Base-by-base conservation (phyloP, 2,113 vertebrate species). In the Trematomus loennbergii region DNA sequence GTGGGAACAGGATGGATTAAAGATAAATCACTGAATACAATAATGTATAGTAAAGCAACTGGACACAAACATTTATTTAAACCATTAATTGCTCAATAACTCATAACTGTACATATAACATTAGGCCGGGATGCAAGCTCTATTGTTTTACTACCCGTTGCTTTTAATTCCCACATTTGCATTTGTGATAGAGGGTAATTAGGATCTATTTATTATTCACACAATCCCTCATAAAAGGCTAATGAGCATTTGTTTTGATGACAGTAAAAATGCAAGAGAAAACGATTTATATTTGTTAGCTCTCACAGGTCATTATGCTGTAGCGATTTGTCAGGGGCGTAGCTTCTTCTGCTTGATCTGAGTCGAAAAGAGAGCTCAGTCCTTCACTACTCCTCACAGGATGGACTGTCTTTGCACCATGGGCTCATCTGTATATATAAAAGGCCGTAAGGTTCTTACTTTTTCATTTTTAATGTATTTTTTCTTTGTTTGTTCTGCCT, bases 181-280 rank as follows among this genome's bases (percentile, higher is more conserved):
- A 89, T 91, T 89, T 88, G 81, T 91, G 92, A 90, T 87, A 52
- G 84, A 53, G 83, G 83, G 89, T 93, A 95, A 95, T 95, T 92
- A 94, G 89, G 82, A 92, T 82, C 64, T 92, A 93, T 95, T 93
- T 90, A 94, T 94, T 92, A 93, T 94, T 93, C 90, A 88, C 86
- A 92, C 85, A 82, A 89, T 93, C 88, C 82, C 89, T 93, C 93
- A 94, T 93, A 91, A 94, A 94, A 86, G 73, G 82, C 89, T 93
- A 95, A 94, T 92, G 90, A 93, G 90, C 89, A 90, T 95, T 95
- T 94, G 92, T 95, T 95, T 94, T 91, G 90, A 92, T 80, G 94
- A 92, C 92, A 89, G 92, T 94, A 92, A 94, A 93, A 94, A 91
- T 91, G 89, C 84, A 90, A 81, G 87, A 89, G 90, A 88, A 90